Evolutionary conservation across 1,140 invertebrate species (phyloP).

Genomic region (Apocrypta bakeri): DNA sequence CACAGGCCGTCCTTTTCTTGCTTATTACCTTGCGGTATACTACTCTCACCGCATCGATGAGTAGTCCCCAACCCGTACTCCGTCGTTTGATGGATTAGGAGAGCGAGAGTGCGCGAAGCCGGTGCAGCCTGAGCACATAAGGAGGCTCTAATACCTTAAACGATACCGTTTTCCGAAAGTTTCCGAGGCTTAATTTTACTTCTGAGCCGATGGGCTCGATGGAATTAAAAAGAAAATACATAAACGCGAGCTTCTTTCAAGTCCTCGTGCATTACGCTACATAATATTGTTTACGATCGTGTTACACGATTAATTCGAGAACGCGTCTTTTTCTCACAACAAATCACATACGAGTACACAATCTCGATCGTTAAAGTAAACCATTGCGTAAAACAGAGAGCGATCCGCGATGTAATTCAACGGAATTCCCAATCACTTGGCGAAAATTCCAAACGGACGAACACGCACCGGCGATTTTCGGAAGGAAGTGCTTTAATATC

Average conservation of each 20-base stretch:
- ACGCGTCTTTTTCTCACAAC: no score
- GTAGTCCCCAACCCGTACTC: no score
- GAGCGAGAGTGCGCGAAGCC: no score
- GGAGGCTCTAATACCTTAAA: constrained; percentile 30
- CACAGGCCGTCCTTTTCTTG: background rate
- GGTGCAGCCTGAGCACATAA: background rate
- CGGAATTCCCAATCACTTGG: background rate
- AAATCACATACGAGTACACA: no score
- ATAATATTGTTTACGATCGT: no score
- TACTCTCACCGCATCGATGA: no score
- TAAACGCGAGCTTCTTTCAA: no score
- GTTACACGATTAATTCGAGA: no score
- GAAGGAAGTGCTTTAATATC: background rate
- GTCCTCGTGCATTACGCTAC: no score
- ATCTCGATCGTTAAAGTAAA: no score
- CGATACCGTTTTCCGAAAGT: background rate
- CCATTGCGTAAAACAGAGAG: no score
- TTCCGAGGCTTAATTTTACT: background rate
- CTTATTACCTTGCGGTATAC: background rate
- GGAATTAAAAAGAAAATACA: background rate
- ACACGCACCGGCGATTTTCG: background rate
- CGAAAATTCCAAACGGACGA: background rate
- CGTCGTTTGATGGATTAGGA: constrained; percentile 23
- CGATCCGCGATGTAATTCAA: no score
- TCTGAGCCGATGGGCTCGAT: background rate